Base-by-base conservation (phyloP, 2,113 vertebrate genomes). In the Chloroceryle aenea region DNA sequence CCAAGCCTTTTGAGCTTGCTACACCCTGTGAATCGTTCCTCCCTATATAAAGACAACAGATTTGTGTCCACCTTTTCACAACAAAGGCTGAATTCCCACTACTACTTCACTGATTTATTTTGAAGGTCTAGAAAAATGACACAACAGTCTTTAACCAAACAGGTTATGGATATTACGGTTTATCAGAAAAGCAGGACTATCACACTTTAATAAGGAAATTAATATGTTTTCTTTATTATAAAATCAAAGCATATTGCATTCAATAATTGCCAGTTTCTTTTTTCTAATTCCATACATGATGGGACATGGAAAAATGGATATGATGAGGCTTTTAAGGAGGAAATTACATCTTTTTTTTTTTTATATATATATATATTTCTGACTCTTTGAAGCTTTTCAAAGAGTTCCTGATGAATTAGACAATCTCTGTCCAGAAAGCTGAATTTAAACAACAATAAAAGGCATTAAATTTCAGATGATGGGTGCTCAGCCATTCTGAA, bases 391-490 rank as follows among this genome's bases (percentile, higher is more conserved):
- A 89, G 75, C 43, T 93, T 93, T 94, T 94, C 76, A 94, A 38
- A 85, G 66, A 91, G 59, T 89, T 91, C 55, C 75, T 86, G 85
- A 94, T 90, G 52, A 93, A 92, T 93, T 96, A 95, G 87, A 89
- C 84, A 58, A 91, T 71, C 82, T 84, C 79, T 66, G 15, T 93
- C 58, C 36, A 76, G 61, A 81, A 87, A 94, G 43, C 40, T 94
- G 85, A 92, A 86, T 86, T 96, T 94, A 90, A 96, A 93, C 7
- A 0, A 94, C 95, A 95, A 96, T 97, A 97, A 96, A 97, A 96
- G 94, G 96, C 92, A 91, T 96, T 96, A 93, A 91, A 96, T 96
- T 96, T 96, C 88, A 96, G 82, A 88, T 78, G 85, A 88, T 84
- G 92, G 93, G 93, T 96, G 85, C 82, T 94, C 93, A 94, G 85